Evolutionary conservation across 2,113 vertebrate genomes (phyloP).

Genomic region (Dicrurus megarhynchus): DNA sequence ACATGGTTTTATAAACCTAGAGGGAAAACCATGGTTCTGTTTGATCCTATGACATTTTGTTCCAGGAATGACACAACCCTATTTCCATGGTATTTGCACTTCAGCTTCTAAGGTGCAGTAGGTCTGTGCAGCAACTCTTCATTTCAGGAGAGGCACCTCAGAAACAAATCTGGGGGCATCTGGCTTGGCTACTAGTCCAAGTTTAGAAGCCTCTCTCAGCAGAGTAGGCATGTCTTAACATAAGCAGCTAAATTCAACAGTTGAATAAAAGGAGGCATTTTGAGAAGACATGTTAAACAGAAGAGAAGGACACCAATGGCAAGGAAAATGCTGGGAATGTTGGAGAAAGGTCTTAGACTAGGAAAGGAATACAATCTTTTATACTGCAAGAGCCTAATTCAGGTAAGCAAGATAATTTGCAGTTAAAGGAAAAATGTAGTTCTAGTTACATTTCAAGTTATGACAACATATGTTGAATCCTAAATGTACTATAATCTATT

Average conservation of each 20-base stretch:
- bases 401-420: neutral
- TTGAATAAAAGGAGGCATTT: neutral
- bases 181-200: neutral
- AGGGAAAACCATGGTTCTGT: neutral
- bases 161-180: neutral
- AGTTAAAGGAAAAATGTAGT: neutral
- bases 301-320: neutral
- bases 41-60: neutral
- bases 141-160: neutral
- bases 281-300: neutral
- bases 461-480: neutral
- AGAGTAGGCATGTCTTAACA: neutral
- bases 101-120: neutral
- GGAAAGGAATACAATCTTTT: neutral
- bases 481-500: neutral
- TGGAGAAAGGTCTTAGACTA: neutral
- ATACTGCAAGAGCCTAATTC: neutral
- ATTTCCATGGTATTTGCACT: neutral
- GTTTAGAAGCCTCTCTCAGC: neutral
- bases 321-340: neutral
- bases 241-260: neutral
- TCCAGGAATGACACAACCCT: neutral
- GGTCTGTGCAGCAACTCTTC: neutral
- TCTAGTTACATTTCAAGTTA: neutral
- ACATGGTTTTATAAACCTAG: neutral